Base-by-base conservation (phyloP, 1,140 invertebrate species). In the Ceratitis capitata region DNA sequence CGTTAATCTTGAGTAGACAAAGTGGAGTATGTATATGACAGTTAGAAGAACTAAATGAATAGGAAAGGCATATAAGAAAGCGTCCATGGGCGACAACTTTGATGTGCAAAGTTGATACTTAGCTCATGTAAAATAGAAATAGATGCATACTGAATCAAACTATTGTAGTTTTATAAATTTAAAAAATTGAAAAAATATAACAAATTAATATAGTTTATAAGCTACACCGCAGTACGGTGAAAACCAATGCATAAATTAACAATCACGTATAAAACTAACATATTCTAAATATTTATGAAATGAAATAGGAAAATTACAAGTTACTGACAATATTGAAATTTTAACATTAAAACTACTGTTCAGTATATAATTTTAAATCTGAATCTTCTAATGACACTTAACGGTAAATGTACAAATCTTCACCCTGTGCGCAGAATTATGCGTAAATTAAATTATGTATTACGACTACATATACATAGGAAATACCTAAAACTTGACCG, bases 241-340 rank as follows among this genome's bases (percentile, higher is more conserved):
- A n/a, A n/a, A n/a, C n/a, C 35, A 78, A n/a, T 47, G 39, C 12
- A 45, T 39, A 78, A 45, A 45, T 47, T 23, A 78, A 19, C 16
- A 39, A 35, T 39, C 35, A 74, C 2, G n/a, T 74, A 35, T 74
- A 74, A 74, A 74, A 32, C 14, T 29, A 61, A 16, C 51, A 56
- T 39, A 78, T 45, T 78, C 69, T 78, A 78, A 78, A 23, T 12
- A 78, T 45, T 12, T 19, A 45, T 23, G n/a, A 78, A 69, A 35
- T 78, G 16, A 45, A 78, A 23, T 78, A 78, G 69, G 69, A 45
- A 45, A 78, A 78, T 42, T 42, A 78, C 69, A 78, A 45, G 12
- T 78, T 78, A 45, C 19, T 12, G 39, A 78, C 69, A 78, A 78
- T 39, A 45, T 26, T 45, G 9, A 42, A 64, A n/a, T n/a, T 26